These are phyloP conservation scores for Agonopterix heracliana DNA, from an alignment of 2,888 invertebrate species.

Conservation along the genomic window DNA sequence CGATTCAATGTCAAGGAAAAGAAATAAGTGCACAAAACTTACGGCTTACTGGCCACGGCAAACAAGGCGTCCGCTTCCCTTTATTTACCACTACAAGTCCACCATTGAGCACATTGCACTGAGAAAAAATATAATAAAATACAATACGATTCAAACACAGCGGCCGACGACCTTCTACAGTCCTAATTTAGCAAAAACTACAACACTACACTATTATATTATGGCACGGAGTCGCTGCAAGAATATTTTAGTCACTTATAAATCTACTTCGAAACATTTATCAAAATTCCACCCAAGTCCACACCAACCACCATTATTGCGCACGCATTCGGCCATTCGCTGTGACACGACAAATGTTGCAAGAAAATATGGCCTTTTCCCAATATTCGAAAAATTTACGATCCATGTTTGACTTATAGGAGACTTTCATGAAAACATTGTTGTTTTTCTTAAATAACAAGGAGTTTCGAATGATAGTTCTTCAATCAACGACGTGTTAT, in stretches of 20 bases:
- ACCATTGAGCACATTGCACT: constrained; percentile 43
- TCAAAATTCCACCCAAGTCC: constrained; percentile 27
- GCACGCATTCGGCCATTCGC: constrained; percentile 31
- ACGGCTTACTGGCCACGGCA: constrained; percentile 15
- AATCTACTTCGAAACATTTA: constrained; percentile 17
- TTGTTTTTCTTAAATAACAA: too few relatives aligned
- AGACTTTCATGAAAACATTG: too few relatives aligned
- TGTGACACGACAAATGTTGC: constrained; percentile 13
- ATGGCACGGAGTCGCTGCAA: constrained; percentile 19
- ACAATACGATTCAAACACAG: constrained; percentile 35
- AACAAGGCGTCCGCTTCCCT: constrained; percentile 6
- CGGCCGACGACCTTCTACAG: constrained; percentile 25
- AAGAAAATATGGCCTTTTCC: not conserved
- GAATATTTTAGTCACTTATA: constrained; percentile 12
- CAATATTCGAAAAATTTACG: too few relatives aligned
- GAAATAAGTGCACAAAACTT: constrained; percentile 16
- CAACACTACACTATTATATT: constrained; percentile 19
- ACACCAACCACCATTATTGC: constrained; percentile 32
- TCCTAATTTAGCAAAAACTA: constrained; percentile 16
- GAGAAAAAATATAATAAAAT: constrained; percentile 37
- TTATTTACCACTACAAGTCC: constrained; percentile 42
- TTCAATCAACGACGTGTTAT: too few relatives aligned
- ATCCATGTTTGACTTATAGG: too few relatives aligned
- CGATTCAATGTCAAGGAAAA: constrained; percentile 10
- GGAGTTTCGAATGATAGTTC: too few relatives aligned